phyloP scores from a whole-genome alignment of 2,113 vertebrate species.

The Seriola dumerili region DNA sequence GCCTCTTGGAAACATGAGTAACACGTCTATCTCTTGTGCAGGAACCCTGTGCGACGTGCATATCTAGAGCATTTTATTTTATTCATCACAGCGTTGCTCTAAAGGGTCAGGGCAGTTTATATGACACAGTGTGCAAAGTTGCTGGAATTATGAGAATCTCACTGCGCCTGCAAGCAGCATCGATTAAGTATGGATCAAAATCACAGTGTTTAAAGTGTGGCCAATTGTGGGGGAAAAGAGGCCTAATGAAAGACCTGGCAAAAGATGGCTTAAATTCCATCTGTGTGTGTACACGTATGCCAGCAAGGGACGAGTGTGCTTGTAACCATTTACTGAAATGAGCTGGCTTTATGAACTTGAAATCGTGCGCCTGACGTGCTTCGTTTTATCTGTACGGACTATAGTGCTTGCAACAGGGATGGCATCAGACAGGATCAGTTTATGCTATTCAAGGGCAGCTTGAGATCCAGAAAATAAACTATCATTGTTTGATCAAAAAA shows the following conservation, averaged over 20 bases:
- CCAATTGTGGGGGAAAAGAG: slow-evolving; percentile 60
- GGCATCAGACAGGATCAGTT: slow-evolving; percentile 50
- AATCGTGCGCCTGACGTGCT: slow-evolving; percentile 54
- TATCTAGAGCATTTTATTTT: slow-evolving; percentile 24
- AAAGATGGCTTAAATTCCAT: slow-evolving; percentile 67
- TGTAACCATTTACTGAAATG: too few species aligned
- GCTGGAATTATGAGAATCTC: slow-evolving; percentile 47
- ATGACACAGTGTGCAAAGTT: slow-evolving; percentile 35
- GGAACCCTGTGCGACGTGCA: not conserved
- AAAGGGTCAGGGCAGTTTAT: slow-evolving; percentile 20
- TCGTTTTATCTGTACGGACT: slow-evolving; percentile 64
- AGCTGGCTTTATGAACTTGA: too few species aligned
- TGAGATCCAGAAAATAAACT: slow-evolving; percentile 34
- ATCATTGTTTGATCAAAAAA: slow-evolving; percentile 54
- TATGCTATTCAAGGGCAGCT: slow-evolving; percentile 15
- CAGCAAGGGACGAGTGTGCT: too few species aligned
- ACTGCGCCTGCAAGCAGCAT: slow-evolving; percentile 26
- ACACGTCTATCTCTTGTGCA: too few species aligned
- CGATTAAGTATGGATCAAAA: slow-evolving; percentile 56
- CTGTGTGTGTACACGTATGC: slow-evolving; percentile 56
- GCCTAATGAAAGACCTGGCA: slow-evolving; percentile 74
- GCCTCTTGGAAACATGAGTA: slow-evolving; percentile 29
- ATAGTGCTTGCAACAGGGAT: slow-evolving; percentile 54
- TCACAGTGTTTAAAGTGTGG: slow-evolving; percentile 64
- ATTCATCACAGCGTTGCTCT: slow-evolving; percentile 11